Evolutionary conservation across 2,888 invertebrate genomes (phyloP).

Genomic region (Slavum lentiscoides): DNA sequence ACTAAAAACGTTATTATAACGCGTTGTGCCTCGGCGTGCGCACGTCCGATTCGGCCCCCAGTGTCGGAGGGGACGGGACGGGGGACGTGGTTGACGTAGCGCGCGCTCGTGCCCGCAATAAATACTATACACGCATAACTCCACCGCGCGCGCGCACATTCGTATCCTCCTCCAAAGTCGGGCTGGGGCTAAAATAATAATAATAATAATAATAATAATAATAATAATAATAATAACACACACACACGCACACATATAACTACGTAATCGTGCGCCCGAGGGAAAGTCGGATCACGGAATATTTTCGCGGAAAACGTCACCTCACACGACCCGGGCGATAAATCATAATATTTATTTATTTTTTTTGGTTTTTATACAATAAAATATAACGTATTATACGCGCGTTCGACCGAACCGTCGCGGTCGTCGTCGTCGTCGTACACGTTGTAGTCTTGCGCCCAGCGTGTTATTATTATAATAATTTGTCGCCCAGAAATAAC

Average conservation of each 20-base stretch:
- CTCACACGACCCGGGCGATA: constrained; percentile 37
- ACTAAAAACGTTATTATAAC: constrained; percentile 21
- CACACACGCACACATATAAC: no score
- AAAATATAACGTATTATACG: not conserved
- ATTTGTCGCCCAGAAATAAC: constrained; percentile 23
- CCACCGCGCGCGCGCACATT: not conserved
- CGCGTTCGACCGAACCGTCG: not conserved
- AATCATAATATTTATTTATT: constrained; percentile 46
- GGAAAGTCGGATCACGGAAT: constrained; percentile 38
- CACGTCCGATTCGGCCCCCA: not conserved
- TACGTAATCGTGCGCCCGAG: not conserved
- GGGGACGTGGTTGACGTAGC: constrained; percentile 9
- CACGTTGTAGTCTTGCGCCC: no score
- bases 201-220: not conserved
- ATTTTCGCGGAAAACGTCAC: constrained; percentile 37
- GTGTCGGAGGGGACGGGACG: not conserved
- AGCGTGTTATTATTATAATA: not conserved
- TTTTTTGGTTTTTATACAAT: constrained; percentile 5
- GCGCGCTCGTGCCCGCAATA: constrained; percentile 34
- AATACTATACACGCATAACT: constrained; percentile 20
- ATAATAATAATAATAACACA: not conserved
- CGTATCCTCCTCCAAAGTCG: not conserved
- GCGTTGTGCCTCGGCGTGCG: not conserved
- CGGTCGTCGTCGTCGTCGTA: no score
- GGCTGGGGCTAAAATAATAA: not conserved